Evolutionary conservation across 2,113 vertebrate genomes (phyloP).

Genomic region (Scortum barcoo): DNA sequence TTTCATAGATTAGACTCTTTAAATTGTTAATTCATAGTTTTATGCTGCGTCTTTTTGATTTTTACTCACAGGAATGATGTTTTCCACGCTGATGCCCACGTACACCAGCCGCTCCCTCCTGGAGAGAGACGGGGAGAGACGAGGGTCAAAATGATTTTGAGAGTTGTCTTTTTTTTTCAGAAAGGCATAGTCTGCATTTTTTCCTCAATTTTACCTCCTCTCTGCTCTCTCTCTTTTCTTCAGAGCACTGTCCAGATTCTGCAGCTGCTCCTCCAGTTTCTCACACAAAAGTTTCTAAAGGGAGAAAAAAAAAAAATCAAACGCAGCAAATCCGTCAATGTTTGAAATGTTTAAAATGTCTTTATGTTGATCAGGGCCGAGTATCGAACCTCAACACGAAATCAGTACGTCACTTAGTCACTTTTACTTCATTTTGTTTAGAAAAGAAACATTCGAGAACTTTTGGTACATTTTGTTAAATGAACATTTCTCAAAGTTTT

Average conservation of each 20-base stretch:
- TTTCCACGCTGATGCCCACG: conserved; percentile 98
- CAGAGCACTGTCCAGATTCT: conserved; percentile 94
- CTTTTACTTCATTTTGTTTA: no score
- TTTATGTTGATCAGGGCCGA: not conserved
- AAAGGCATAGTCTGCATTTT: no score
- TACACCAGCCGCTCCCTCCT: conserved; percentile 98
- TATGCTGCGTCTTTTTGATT: no score
- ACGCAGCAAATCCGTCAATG: not conserved
- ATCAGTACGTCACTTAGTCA: no score
- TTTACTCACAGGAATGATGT: conserved; percentile 92
- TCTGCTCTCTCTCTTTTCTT: conserved; percentile 97
- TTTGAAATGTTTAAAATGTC: not conserved
- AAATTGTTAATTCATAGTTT: no score
- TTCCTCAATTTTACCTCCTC: conserved; percentile 91
- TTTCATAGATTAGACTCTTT: not conserved
- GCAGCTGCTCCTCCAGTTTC: conserved; percentile 95
- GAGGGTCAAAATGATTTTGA: conserved; percentile 1
- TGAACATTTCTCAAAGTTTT: no score
- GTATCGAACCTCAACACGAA: not conserved
- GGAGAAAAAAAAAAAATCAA: not conserved
- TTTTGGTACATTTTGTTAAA: no score
- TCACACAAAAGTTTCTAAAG: conserved; percentile 95
- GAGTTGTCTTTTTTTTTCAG: not conserved
- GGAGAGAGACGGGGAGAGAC: conserved; percentile 53
- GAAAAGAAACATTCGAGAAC: not conserved